phyloP scores from a whole-genome alignment of 2,888 invertebrate species.

The Euplexia lucipara region DNA sequence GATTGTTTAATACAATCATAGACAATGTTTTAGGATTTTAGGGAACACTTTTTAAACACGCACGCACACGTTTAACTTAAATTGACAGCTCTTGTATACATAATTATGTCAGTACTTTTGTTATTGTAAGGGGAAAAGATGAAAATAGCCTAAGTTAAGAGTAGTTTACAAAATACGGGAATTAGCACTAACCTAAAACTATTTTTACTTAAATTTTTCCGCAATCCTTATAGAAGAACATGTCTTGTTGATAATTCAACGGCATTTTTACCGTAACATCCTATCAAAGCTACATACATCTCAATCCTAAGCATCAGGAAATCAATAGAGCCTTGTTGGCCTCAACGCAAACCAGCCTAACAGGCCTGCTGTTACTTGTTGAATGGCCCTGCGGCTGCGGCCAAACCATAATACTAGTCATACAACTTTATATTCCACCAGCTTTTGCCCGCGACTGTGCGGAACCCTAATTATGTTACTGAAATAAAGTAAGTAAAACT shows the following conservation, averaged over 20 bases:
- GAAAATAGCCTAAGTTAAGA: no score
- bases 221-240: neutral
- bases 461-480: no score
- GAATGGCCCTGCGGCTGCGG: slow-evolving; percentile 50
- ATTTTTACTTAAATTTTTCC: neutral
- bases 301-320: slow-evolving; percentile 49
- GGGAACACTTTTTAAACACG: neutral
- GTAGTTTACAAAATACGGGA: no score
- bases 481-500: no score
- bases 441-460: no score
- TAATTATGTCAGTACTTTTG: no score
- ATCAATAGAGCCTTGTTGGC: slow-evolving; percentile 28
- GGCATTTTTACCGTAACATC: slow-evolving; percentile 9
- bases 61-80: no score
- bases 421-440: slow-evolving; percentile 34
- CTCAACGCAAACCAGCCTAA: slow-evolving; percentile 47
- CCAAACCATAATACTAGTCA: slow-evolving; percentile 22
- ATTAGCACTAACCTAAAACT: no score
- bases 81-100: no score
- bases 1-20: slow-evolving; percentile 19
- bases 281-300: slow-evolving; percentile 12
- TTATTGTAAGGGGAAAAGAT: no score
- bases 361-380: slow-evolving; percentile 46
- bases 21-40: neutral
- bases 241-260: neutral